Evolutionary conservation across 2,113 vertebrate species (phyloP), one percentile per base, ranked within the genome.

Genomic region (Scortum barcoo): DNA sequence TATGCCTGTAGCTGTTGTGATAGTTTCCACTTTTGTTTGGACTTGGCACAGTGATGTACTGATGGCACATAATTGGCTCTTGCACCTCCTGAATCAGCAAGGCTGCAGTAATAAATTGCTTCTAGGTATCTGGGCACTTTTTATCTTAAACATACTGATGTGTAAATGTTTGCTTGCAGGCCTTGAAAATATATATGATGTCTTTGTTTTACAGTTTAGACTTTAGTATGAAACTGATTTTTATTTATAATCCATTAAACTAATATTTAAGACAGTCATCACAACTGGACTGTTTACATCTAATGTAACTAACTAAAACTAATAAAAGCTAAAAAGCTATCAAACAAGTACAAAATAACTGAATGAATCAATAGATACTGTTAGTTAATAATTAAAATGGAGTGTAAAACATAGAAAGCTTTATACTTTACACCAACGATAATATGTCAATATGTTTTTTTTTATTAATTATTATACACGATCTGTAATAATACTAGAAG

Each of bases 1-100:
- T 42, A 68, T 67, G 62, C 68, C 26, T 46, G 22, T 8, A 72
- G 66, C 51, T 76, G 77, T 71, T 71, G 48, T 62, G n/a, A 33
- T 56, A 56, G 38, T 36, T 50, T 65, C 33, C 10, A 65, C 28
- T 16, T 53, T 28, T 51, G 42, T 62, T 73, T 72, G 1, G 14
- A 51, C 67, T 30, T 16, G 22, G 57, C 57, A 28, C 44, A 72
- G 16, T 56, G 17, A 72, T 65, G 28, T 30, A 40, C n/a, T 61
- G 38, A 36, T 48, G 40, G 36, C 16, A 6, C n/a, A 16, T 13
- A 20, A 22, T 10, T 44, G 6, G 62, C 42, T 46, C n/a, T 17
- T 56, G 56, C 28, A 57, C 48, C 38, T 28, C 7, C 10, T 36
- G 38, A 40, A 56, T 62, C 16, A 63, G 28, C 16, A 26, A 38